Conservation (phyloP, 2,888 invertebrate species). For the Hemistola chrysoprasaria region DNA sequence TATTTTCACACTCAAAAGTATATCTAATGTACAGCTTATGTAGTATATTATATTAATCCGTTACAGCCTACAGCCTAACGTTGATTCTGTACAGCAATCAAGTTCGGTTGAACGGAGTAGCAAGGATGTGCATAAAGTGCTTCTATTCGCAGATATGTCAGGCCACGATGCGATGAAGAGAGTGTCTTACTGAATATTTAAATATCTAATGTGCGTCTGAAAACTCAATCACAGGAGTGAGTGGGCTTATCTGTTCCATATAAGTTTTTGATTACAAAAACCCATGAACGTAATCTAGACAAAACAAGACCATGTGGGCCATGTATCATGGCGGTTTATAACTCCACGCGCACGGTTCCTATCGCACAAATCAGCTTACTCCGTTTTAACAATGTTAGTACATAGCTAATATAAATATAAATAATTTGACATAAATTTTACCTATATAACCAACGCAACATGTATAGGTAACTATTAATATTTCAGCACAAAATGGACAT, state of each 20-base stretch:
- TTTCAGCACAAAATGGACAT: background rate
- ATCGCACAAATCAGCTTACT: background rate
- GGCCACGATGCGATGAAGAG: no score
- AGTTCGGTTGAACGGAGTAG: conserved; percentile 49
- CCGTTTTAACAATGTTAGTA: no score
- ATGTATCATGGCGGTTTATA: background rate
- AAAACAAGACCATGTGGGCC: no score
- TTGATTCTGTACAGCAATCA: conserved; percentile 52
- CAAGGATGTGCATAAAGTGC: conserved; percentile 40
- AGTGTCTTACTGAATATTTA: no score
- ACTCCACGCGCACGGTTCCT: background rate
- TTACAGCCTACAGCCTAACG: conserved; percentile 27
- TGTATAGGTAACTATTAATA: background rate
- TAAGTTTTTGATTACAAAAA: conserved; percentile 5
- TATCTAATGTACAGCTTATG: conserved; percentile 42
- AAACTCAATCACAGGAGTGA: conserved; percentile 1
- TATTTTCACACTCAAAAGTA: conserved; percentile 61
- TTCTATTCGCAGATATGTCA: no score
- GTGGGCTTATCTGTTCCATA: conserved; percentile 1
- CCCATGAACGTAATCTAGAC: background rate
- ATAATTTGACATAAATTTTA: no score
- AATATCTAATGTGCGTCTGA: conserved; percentile 11
- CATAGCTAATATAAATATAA: no score
- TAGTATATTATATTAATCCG: no score
- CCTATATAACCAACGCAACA: no score